Evolutionary conservation across 2,888 invertebrate genomes (phyloP).

Genomic region (Cantharis nigra): DNA sequence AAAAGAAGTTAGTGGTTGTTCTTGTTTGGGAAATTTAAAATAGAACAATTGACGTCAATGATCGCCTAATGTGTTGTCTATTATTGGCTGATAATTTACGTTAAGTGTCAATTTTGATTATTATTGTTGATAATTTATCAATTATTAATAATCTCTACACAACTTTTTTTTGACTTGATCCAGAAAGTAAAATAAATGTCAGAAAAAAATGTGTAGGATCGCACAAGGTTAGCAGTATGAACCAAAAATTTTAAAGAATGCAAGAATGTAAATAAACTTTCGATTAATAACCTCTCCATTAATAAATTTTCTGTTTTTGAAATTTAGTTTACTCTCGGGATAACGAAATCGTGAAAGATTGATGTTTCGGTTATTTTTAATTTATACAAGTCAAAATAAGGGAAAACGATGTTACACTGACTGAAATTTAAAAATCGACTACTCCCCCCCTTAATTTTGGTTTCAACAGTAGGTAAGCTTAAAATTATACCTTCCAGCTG

Average conservation of each 20-base stretch:
- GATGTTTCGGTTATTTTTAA: background rate
- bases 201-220: background rate
- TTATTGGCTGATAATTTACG: conserved; percentile 1
- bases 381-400: background rate
- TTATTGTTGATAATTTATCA: conserved; percentile 3
- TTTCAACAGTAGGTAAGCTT: background rate
- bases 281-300: background rate
- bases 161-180: background rate
- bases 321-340: background rate
- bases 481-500: background rate
- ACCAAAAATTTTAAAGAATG: background rate
- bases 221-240: background rate
- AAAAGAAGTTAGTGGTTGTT: background rate
- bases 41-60: conserved; percentile 1
- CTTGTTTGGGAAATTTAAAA: background rate
- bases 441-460: background rate
- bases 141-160: background rate
- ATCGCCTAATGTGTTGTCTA: background rate
- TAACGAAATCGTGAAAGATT: background rate
- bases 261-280: background rate
- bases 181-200: background rate
- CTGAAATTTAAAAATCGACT: background rate
- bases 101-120: background rate
- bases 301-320: background rate
- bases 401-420: background rate